phyloP scores from a whole-genome alignment of 2,797 vertebrate species.

The Acomys russatus region DNA sequence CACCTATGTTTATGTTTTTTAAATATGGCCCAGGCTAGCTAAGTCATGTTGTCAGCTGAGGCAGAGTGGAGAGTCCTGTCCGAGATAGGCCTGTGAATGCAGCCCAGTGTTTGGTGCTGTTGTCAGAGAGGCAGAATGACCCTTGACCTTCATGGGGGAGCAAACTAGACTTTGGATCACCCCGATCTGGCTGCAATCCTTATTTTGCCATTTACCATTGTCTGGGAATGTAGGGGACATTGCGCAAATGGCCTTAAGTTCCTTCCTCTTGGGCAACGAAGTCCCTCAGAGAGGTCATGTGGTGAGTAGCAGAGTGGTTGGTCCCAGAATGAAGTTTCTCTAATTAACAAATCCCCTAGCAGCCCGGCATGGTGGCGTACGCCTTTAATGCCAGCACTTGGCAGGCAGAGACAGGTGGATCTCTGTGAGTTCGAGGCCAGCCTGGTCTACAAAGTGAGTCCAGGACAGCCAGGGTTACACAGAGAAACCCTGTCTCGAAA shows the following conservation, averaged over 20 bases:
- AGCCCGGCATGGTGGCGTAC: no score
- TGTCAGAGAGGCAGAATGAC: constrained; percentile 7
- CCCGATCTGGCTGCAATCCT: neutral
- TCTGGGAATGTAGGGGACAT: constrained; percentile 12
- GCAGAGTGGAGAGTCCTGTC: constrained; percentile 14
- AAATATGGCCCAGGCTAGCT: neutral
- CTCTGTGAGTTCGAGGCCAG: no score
- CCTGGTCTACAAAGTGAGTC: no score
- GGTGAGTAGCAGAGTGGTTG: neutral
- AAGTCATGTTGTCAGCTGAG: neutral
- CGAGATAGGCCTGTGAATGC: constrained; percentile 36
- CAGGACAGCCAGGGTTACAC: no score
- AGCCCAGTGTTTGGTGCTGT: constrained; percentile 35
- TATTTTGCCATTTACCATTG: neutral
- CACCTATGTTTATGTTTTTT: neutral
- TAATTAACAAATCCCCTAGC: neutral
- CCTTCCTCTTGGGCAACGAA: constrained; percentile 18
- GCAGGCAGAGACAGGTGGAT: no score
- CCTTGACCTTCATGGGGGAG: constrained; percentile 16
- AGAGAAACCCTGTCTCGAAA: no score
- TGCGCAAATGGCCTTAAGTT: constrained; percentile 21
- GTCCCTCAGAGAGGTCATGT: neutral
- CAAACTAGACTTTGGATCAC: constrained; percentile 62
- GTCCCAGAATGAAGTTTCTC: neutral
- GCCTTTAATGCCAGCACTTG: no score